Percentiles rank a stretch among this genome's conserved stretches.
Conservation (phyloP, 2,113 vertebrate species). For the Carettochelys insculpta region DNA sequence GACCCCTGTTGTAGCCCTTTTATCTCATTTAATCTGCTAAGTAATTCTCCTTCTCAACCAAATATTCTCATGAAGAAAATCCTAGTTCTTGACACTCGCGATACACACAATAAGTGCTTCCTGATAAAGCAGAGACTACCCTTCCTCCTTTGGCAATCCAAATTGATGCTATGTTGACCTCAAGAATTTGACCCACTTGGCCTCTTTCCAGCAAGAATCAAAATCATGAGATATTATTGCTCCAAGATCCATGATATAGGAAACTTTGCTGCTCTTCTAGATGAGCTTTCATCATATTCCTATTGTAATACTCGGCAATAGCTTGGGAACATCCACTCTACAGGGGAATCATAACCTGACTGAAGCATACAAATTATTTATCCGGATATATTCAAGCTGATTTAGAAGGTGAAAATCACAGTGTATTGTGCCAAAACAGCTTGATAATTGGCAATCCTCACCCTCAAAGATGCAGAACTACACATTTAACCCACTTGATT, state of each 20-base stretch:
- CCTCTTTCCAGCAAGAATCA: not conserved
- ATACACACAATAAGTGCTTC: not conserved
- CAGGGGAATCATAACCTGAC: not conserved
- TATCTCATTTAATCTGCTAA: not conserved
- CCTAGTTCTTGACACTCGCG: not conserved
- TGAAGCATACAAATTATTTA: slow-evolving; percentile 5
- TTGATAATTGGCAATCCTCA: slow-evolving; percentile 20
- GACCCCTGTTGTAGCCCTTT: no score
- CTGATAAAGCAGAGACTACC: not conserved
- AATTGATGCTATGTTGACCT: not conserved
- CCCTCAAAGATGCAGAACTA: not conserved
- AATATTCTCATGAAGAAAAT: not conserved
- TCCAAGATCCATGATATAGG: not conserved
- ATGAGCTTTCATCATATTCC: not conserved
- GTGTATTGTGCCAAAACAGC: not conserved
- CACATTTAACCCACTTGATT: not conserved
- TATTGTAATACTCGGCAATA: not conserved
- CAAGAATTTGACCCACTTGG: not conserved
- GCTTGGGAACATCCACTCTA: not conserved
- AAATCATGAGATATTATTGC: not conserved
- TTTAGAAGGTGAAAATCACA: not conserved
- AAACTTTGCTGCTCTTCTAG: not conserved
- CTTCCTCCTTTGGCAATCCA: not conserved
- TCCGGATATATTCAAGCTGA: not conserved
- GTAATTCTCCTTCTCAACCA: not conserved